phyloP scores from a whole-genome alignment of 2,797 vertebrate species.

The Fistularia tabacaria region DNA sequence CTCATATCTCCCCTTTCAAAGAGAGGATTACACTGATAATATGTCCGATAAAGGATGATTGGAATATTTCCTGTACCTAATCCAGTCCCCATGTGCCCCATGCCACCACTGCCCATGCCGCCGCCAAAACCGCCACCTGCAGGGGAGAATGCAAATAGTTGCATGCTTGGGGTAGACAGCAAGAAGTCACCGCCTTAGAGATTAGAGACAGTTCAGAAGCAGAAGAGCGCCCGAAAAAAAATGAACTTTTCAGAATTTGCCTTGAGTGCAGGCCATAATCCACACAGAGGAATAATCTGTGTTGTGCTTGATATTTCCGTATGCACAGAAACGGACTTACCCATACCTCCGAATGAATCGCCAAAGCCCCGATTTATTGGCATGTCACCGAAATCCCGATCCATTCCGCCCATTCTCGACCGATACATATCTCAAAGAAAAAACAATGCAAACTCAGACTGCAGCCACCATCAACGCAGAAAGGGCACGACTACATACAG shows the following conservation, averaged over 20 bases:
- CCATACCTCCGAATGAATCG: conserved; percentile 93
- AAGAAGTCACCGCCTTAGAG: conserved; percentile 1
- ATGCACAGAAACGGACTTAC: conserved; percentile 62
- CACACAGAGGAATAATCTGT: neutral
- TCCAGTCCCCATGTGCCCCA: conserved; percentile 89
- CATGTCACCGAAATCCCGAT: conserved; percentile 91
- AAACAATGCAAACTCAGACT: neutral
- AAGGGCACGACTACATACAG: no score
- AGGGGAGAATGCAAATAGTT: conserved; percentile 45
- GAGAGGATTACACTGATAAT: neutral
- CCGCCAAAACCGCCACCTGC: conserved; percentile 91
- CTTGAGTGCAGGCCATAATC: no score
- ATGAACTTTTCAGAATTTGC: neutral
- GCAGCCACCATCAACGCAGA: neutral
- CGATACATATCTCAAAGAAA: conserved; percentile 84
- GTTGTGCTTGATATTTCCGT: neutral
- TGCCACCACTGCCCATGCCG: conserved; percentile 89
- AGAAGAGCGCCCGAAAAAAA: neutral
- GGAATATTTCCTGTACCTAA: conserved; percentile 82
- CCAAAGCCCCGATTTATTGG: conserved; percentile 89
- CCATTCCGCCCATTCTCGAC: conserved; percentile 89
- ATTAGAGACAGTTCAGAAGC: neutral
- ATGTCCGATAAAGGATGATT: neutral
- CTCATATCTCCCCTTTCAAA: no score
- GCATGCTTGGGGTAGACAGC: conserved; percentile 2